These are phyloP conservation scores for Calameuta idolon DNA, from an alignment of 2,888 invertebrate genomes.

Conservation along the genomic window DNA sequence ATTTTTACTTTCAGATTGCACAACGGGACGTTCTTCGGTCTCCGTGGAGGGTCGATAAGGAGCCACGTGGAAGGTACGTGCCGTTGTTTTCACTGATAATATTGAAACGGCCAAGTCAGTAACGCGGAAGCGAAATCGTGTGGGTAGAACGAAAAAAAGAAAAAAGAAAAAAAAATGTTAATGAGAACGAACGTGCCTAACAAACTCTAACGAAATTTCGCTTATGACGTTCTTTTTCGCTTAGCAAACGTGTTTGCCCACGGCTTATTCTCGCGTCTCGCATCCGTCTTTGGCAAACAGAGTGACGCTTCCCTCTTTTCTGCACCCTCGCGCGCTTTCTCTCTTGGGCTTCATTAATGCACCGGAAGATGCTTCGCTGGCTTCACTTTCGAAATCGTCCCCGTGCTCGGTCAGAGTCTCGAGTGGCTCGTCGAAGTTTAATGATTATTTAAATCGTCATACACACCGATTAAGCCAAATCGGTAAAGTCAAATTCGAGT, in stretches of 20 bases:
- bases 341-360: not conserved
- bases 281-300: slow-evolving; percentile 23
- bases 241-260: slow-evolving; percentile 45
- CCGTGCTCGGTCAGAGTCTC: not conserved
- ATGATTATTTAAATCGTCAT: not conserved
- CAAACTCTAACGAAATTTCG: slow-evolving; percentile 44
- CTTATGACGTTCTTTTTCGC: slow-evolving; percentile 45
- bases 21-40: not conserved
- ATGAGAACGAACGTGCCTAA: slow-evolving; percentile 25
- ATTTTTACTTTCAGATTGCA: not conserved
- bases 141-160: not conserved
- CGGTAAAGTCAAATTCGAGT: too few species aligned
- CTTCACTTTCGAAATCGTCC: not conserved
- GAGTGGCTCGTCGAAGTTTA: not conserved
- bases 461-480: too few species aligned
- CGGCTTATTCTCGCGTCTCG: slow-evolving; percentile 25
- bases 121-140: not conserved
- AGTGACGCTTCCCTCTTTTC: not conserved
- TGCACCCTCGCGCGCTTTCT: not conserved
- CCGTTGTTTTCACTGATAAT: not conserved
- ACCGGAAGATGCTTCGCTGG: not conserved
- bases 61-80: not conserved
- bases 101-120: slow-evolving; percentile 19
- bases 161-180: slow-evolving; percentile 17
- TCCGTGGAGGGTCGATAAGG: not conserved